Percentiles rank a stretch among this genome's conserved stretches.
Evolutionary conservation across 2,888 invertebrate genomes (phyloP).

Genomic region (Eupithecia insigniata): DNA sequence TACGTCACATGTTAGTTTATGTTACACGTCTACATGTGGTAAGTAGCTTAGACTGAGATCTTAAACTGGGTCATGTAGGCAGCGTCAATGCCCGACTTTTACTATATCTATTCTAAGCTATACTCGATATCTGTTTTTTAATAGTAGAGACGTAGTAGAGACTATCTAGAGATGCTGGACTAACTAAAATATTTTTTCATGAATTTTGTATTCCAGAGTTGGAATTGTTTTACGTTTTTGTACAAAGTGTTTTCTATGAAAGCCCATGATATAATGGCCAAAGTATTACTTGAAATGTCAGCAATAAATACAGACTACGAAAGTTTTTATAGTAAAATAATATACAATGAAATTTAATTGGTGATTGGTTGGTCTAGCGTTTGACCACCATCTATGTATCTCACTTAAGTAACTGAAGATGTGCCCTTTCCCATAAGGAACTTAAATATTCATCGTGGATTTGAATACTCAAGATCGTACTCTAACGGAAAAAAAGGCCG

Average conservation of each 20-base stretch:
- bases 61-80: background rate
- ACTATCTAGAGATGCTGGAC: background rate
- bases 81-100: background rate
- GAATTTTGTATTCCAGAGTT: background rate
- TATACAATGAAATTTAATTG: no score
- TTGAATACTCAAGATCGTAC: no score
- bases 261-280: background rate
- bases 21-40: background rate
- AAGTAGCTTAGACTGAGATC: background rate
- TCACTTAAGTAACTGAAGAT: no score
- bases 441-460: no score
- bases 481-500: no score
- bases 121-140: background rate
- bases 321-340: no score
- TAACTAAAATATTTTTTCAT: background rate
- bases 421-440: no score
- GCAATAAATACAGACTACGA: background rate
- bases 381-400: no score
- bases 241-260: background rate
- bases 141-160: background rate
- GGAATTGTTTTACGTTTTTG: background rate
- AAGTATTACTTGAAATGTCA: background rate
- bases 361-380: no score
- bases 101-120: background rate
- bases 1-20: background rate